Base-by-base conservation (phyloP, 2,113 vertebrate species). In the Merops nubicus region DNA sequence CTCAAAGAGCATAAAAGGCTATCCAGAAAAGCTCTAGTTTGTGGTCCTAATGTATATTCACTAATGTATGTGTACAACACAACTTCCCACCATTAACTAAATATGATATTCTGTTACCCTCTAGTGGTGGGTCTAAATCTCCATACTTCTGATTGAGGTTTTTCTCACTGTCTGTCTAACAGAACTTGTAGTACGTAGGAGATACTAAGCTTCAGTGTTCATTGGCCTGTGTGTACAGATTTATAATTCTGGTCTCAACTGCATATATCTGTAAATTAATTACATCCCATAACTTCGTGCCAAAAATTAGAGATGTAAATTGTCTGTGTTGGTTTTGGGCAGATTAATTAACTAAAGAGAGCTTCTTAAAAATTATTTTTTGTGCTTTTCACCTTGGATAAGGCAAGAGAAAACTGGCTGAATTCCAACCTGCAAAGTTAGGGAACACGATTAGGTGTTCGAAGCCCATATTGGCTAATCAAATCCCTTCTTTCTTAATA, bases 21-120 rank as follows among this genome's bases (percentile, higher is more conserved):
- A 15, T 40, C n/a, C 48, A 16, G 53, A 88, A 82, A 89, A 95
- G 33, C 31, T 79, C 31, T 79, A 15, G 18, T 90, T 70, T 75
- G 34, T 42, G 21, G n/a, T 60, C 42, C 34, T 31, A 16, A 12
- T n/a, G 53, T 20, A 31, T 10, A 34, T 33, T 54, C 0, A 0
- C 28, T n/a, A 25, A 57, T 5, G 9, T 14, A 5, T 4, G 51
- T 63, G 21, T 70, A 45, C 59, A 84, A 23, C 56, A 12, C 22
- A 13, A 36, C 29, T 2, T 6, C 40, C 29, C 67, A 29, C 63
- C 34, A 47, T 42, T 56, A 77, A 36, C 29, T 81, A 89, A 91
- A 69, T 80, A 43, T 67, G 60, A 88, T 95, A 92, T 84, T 94
- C 72, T 97, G 68, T 96, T 90, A 94, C 96, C 95, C 93, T 92